Percentiles rank a stretch among this genome's conserved stretches.
phyloP scores from a whole-genome alignment of 2,797 vertebrate species.

The Acipenser ruthenus region DNA sequence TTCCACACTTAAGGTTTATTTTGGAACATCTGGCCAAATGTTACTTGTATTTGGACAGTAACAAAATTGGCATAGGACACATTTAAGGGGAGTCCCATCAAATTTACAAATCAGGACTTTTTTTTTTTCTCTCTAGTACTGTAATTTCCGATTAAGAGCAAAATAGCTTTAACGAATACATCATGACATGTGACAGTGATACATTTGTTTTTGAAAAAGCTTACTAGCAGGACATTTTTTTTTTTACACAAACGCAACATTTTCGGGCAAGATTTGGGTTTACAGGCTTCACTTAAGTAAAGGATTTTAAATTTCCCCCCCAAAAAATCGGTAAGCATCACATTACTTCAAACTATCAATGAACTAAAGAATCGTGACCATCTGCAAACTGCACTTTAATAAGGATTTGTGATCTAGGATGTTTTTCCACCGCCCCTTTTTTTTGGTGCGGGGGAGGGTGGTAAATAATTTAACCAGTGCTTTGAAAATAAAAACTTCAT shows the following conservation, averaged over 20 bases:
- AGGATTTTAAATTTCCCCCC: constrained; percentile 26
- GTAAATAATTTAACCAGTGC: too few species aligned
- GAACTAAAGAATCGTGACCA: constrained; percentile 47
- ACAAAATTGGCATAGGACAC: not conserved
- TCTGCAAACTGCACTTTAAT: too few species aligned
- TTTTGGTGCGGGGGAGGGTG: too few species aligned
- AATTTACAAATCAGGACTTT: constrained; percentile 11
- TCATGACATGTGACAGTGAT: constrained; percentile 2
- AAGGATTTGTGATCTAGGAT: too few species aligned
- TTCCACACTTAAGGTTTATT: too few species aligned
- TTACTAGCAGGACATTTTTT: constrained; percentile 17
- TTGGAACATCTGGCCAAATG: too few species aligned
- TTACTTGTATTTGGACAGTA: constrained; percentile 3
- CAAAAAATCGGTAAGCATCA: constrained; percentile 12
- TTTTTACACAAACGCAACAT: constrained; percentile 7
- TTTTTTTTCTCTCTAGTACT: not conserved
- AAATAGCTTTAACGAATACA: constrained; percentile 7
- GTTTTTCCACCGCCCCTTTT: too few species aligned
- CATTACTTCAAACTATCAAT: constrained; percentile 41
- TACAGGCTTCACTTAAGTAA: constrained; percentile 21
- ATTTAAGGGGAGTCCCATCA: constrained; percentile 9
- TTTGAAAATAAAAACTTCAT: too few species aligned
- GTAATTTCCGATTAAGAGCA: constrained; percentile 12
- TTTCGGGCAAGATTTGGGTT: constrained; percentile 12
- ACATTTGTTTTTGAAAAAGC: constrained; percentile 6